Percentiles rank a stretch among this genome's conserved stretches.
Conservation (phyloP, 2,797 vertebrate species). For the Holocentrus rufus region DNA sequence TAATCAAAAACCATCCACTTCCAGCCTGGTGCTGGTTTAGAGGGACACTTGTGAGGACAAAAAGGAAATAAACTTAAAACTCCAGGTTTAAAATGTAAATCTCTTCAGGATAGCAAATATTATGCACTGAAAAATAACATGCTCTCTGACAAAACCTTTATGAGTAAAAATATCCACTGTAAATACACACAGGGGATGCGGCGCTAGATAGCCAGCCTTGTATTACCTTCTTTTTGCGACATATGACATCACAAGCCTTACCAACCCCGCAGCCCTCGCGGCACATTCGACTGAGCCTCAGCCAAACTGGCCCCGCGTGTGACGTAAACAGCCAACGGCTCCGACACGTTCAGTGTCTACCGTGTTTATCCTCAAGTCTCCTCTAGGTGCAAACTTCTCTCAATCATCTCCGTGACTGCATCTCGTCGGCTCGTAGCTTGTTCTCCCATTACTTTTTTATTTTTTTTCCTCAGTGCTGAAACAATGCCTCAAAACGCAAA, state of each 20-base stretch:
- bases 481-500: conserved; percentile 26
- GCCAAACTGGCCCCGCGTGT: background rate
- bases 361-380: conserved; percentile 50
- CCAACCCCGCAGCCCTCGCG: conserved; percentile 29
- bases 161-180: conserved; percentile 19
- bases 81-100: conserved; percentile 54
- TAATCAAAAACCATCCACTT: conserved; percentile 31
- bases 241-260: conserved; percentile 23
- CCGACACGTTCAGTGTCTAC: conserved; percentile 55
- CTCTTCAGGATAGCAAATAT: conserved; percentile 53
- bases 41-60: conserved; percentile 19
- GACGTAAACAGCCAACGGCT: background rate
- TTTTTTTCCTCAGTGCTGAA: conserved; percentile 30
- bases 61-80: conserved; percentile 36
- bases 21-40: conserved; percentile 29
- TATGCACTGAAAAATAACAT: conserved; percentile 41
- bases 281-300: conserved; percentile 7
- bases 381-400: conserved; percentile 72
- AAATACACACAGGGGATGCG: conserved; percentile 35
- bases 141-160: conserved; percentile 10
- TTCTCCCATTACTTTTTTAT: conserved; percentile 13
- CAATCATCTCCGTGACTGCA: conserved; percentile 33
- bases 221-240: conserved; percentile 12
- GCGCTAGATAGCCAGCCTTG: conserved; percentile 26
- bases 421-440: conserved; percentile 43